Evolutionary conservation across 2,797 vertebrate genomes (phyloP).

Genomic region (Siniperca obscura): DNA sequence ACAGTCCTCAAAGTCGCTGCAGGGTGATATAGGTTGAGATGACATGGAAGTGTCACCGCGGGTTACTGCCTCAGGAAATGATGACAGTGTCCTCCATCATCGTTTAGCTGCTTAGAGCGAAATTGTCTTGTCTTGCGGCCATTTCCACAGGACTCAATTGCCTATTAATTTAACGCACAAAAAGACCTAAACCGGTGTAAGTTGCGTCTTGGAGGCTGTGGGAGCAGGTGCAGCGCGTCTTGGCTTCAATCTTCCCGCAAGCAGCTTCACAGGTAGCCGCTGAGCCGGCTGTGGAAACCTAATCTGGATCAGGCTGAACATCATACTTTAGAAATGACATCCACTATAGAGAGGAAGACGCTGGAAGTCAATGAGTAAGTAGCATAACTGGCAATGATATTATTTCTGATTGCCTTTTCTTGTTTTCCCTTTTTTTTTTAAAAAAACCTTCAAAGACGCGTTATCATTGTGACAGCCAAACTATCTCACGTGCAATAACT

Average conservation of each 20-base stretch:
- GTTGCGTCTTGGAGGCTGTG: background rate
- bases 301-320: slow-evolving; percentile 37
- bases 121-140: slow-evolving; percentile 48
- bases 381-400: background rate
- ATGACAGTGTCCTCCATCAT: slow-evolving; percentile 71
- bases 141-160: slow-evolving; percentile 38
- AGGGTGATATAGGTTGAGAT: slow-evolving; percentile 13
- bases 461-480: slow-evolving; percentile 1
- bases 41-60: slow-evolving; percentile 53
- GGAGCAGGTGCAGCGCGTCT: slow-evolving; percentile 73
- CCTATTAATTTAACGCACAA: background rate
- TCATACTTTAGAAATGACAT: slow-evolving; percentile 86
- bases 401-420: background rate
- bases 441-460: background rate
- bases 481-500: background rate
- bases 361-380: slow-evolving; percentile 97
- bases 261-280: slow-evolving; percentile 36
- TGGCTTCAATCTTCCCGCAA: slow-evolving; percentile 16
- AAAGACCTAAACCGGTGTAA: background rate
- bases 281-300: slow-evolving; percentile 15
- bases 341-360: slow-evolving; percentile 96
- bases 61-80: slow-evolving; percentile 72
- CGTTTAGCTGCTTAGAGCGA: slow-evolving; percentile 40
- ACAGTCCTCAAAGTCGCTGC: background rate
- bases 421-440: too few relatives aligned